Percentiles rank a stretch among this genome's conserved stretches.
Evolutionary conservation across 2,888 invertebrate genomes (phyloP).

Genomic region (Sycophila texana): DNA sequence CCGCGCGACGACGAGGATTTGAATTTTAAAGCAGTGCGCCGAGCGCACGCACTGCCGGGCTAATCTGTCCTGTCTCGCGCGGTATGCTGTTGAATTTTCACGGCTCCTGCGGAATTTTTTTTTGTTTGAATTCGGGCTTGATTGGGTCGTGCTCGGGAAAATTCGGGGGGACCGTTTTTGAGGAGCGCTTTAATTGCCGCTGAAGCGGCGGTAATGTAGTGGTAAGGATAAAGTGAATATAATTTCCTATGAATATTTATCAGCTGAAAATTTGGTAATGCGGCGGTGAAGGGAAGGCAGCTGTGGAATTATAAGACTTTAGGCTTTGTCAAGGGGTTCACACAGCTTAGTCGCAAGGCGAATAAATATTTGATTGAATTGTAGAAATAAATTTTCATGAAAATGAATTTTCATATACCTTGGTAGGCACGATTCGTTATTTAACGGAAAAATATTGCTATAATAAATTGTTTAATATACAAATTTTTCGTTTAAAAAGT

Average conservation of each 20-base stretch:
- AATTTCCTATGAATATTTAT: constrained; percentile 36
- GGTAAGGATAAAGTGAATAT: constrained; percentile 12
- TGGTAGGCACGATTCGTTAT: too few relatives aligned
- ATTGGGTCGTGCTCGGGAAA: too few relatives aligned
- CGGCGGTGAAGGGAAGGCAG: not conserved
- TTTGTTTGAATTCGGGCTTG: too few relatives aligned
- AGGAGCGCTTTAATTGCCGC: not conserved
- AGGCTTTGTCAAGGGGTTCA: not conserved
- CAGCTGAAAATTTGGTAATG: not conserved
- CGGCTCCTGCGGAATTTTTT: too few relatives aligned
- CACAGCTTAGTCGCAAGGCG: not conserved
- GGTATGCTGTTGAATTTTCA: too few relatives aligned
- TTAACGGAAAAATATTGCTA: not conserved
- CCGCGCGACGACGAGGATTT: not conserved
- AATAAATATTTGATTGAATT: not conserved
- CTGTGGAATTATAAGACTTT: not conserved
- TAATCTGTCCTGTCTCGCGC: not conserved
- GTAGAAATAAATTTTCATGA: not conserved
- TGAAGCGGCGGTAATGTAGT: not conserved
- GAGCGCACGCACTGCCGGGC: not conserved
- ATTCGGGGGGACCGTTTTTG: not conserved
- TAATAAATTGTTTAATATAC: not conserved
- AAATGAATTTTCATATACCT: too few relatives aligned
- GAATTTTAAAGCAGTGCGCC: constrained; percentile 23
- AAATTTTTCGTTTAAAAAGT: not conserved